These are phyloP conservation scores for Clarias gariepinus DNA, from an alignment of 2,113 vertebrate genomes.

Conservation along the genomic window DNA sequence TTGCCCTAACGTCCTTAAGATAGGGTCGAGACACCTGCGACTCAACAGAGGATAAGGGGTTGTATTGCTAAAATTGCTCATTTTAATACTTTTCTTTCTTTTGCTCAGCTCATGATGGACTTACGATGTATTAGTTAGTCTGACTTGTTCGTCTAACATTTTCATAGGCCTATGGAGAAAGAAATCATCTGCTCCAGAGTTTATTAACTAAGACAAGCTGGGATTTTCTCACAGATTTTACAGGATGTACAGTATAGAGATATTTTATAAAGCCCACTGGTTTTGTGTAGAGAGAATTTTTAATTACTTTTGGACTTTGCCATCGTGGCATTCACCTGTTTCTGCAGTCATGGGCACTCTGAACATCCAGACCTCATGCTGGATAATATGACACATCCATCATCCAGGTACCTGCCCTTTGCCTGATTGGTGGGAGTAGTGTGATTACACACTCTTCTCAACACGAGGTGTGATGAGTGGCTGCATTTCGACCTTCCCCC, in stretches of 20 bases:
- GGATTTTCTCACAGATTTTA: neutral
- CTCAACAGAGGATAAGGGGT: too few species aligned
- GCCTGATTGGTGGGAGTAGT: neutral
- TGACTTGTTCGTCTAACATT: neutral
- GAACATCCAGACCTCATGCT: neutral
- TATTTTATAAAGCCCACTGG: neutral
- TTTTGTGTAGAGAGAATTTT: neutral
- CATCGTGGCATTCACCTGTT: constrained; percentile 7
- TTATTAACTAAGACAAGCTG: neutral
- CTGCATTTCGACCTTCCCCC: constrained; percentile 15
- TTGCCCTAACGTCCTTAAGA: too few species aligned
- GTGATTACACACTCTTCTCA: constrained; percentile 2
- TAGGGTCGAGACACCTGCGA: too few species aligned
- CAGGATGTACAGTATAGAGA: neutral
- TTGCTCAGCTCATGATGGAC: neutral
- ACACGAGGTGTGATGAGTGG: neutral
- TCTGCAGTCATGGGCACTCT: neutral
- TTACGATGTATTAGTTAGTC: neutral
- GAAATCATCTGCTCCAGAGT: neutral
- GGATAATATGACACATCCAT: neutral
- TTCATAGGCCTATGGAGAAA: neutral
- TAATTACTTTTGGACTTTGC: neutral
- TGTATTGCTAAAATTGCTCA: too few species aligned
- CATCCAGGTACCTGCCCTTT: neutral
- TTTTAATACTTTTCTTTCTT: neutral